Evolutionary conservation across 1,140 invertebrate genomes (phyloP), one percentile per base, ranked within the genome.

Genomic region (Bilobella aurantiaca): DNA sequence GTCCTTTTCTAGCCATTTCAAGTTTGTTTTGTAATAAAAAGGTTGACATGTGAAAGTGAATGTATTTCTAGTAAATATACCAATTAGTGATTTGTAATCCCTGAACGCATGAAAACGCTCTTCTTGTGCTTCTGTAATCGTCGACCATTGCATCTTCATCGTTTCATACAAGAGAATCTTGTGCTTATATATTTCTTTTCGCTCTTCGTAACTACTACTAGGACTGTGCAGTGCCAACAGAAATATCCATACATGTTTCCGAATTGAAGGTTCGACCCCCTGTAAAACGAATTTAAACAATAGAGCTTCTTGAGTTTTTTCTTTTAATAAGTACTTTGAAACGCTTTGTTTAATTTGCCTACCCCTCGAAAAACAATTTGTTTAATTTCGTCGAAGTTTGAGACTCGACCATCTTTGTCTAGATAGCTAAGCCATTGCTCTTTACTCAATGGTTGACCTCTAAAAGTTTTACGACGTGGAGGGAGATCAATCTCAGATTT

Each of bases 131-230:
- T 84, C 79, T 3, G 87, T 87, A 76, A 99, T 92, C 1, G 88
- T 88, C 71, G 87, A 85, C 96, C 96, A 99, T 77, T 99, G 96
- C 12, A 90, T 80, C 77, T 98, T 98, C 92, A 98, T 98, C 58
- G 82, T 83, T 76, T 88, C 93, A 79, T 99, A 98, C 75, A 95
- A 90, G 67, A 92, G 84, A 58, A 83, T 85, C 78, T 87, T 90
- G 72, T 82, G 80, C 75, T 87, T 86, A 30, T 84, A 80, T 25
- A 87, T 73, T 69, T 85, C 81, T 61, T 79, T 76, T 72, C 91
- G 81, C 75, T 94, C 85, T 58, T 81, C 75, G 64, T 84, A 79
- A 0, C 87, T 91, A 57, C 87, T 86, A 67, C 88, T 79, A 91
- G 91, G 96, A 0, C 86, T 83, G 76, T 89, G 91, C 75, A 92